Base-by-base conservation (phyloP, 2,797 vertebrate genomes). In the Oryzias dopingdopingensis region DNA sequence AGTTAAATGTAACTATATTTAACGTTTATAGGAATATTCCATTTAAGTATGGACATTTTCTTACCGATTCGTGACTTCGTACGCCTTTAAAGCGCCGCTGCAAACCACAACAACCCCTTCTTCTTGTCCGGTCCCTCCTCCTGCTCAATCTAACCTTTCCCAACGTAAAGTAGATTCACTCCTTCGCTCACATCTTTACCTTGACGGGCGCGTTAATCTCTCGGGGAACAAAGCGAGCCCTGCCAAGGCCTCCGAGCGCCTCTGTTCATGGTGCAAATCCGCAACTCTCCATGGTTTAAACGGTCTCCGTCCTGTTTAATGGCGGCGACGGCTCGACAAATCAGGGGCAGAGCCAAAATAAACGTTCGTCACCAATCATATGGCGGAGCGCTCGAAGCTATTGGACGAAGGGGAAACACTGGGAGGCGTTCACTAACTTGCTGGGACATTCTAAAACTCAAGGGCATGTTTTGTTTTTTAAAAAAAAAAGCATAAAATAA, bases 331-430 rank as follows among this genome's bases (percentile, higher is more conserved):
- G 76, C 32, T 76, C 88, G 82, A 91, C 89, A 79, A 90, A 80
- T 70, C 81, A 83, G 76, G 42, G 78, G 80, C 83, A 71, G 73
- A 84, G 91, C 90, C 90, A 91, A 92, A 92, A 91, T 91, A 93
- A 91, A 92, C 89, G 88, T 83, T 86, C 89, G 91, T 92, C 91
- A 89, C 72, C 81, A 74, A 86, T 85, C 90, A 89, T 79, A 77
- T 88, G 88, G 88, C 73, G 41, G 55, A 57, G 57, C 61, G 51
- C 74, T 32, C 56, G 5, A 74, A 4, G 50, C 47, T 62, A 88
- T 88, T 89, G 88, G 84, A 49, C 24, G 10, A 80, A 42, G 37
- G 44, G 52, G 29, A 41, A 64, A 49, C 23, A 40, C 62, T 14
- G 61, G 26, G 81, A 17, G 65, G 77, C 72, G 3, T 89, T 86